These are phyloP conservation scores for Echinometra lucunter DNA, from an alignment of 53 echinoderm and acorn worm genomes.

Conservation along the genomic window DNA sequence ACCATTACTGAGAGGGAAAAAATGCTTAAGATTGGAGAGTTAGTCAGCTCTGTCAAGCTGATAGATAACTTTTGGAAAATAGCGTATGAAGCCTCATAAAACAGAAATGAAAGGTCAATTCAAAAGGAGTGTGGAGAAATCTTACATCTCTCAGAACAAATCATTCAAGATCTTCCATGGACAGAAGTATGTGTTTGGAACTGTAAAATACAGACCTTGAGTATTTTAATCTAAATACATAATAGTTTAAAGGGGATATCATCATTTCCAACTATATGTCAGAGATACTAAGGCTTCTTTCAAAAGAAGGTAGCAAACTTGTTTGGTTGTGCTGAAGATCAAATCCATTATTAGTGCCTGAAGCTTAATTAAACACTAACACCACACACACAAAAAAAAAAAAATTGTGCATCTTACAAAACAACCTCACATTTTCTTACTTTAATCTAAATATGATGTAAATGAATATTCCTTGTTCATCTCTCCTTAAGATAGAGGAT, in stretches of 20 bases:
- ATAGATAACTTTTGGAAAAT: background rate
- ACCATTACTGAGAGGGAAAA: background rate
- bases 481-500: background rate
- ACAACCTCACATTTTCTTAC: too few relatives aligned
- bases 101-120: background rate
- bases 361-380: too few relatives aligned
- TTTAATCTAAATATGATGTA: too few relatives aligned
- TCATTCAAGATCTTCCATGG: background rate
- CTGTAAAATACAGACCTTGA: background rate
- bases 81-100: background rate
- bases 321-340: background rate
- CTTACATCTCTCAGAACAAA: background rate
- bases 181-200: background rate
- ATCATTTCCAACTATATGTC: background rate
- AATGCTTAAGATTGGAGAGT: background rate
- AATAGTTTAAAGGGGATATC: background rate
- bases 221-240: background rate
- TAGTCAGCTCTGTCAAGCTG: background rate
- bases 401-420: too few relatives aligned
- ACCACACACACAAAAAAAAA: too few relatives aligned
- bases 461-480: background rate
- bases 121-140: background rate
- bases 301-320: background rate
- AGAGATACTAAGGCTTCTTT: background rate
- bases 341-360: background rate